phyloP scores from a whole-genome alignment of 2,797 vertebrate genomes.

The Nasua narica region DNA sequence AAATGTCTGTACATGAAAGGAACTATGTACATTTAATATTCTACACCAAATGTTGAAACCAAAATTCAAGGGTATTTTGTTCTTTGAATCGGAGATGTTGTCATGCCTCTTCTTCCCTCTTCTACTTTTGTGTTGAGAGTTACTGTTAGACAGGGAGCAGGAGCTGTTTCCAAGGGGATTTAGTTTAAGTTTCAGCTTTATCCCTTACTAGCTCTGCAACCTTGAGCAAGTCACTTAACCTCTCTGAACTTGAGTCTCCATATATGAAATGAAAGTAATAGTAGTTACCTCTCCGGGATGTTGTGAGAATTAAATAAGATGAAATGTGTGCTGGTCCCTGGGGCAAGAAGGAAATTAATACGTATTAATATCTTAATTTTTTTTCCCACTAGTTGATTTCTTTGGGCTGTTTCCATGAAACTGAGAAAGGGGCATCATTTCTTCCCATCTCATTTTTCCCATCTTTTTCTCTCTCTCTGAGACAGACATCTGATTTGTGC shows the following conservation, averaged over 20 bases:
- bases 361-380: neutral
- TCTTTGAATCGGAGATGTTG: slow-evolving; percentile 29
- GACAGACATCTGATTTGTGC: neutral
- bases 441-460: neutral
- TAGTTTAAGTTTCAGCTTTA: neutral
- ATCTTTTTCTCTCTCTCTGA: neutral
- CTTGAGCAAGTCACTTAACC: slow-evolving; percentile 6
- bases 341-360: slow-evolving; percentile 21
- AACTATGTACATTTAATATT: slow-evolving; percentile 44
- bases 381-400: slow-evolving; percentile 17
- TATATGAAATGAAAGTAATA: neutral
- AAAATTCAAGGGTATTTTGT: slow-evolving; percentile 69
- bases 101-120: neutral
- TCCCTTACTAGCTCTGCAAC: neutral
- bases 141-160: neutral
- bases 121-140: neutral
- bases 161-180: neutral
- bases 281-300: neutral
- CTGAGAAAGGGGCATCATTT: neutral
- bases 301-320: slow-evolving; percentile 27
- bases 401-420: neutral
- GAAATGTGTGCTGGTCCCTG: neutral
- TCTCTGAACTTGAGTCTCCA: neutral
- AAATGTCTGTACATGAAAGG: slow-evolving; percentile 71
- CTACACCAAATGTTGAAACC: slow-evolving; percentile 51